Evolutionary conservation across 2,113 vertebrate genomes (phyloP), one percentile per base, ranked within the genome.

Genomic region (Chelonoidis abingdonii): DNA sequence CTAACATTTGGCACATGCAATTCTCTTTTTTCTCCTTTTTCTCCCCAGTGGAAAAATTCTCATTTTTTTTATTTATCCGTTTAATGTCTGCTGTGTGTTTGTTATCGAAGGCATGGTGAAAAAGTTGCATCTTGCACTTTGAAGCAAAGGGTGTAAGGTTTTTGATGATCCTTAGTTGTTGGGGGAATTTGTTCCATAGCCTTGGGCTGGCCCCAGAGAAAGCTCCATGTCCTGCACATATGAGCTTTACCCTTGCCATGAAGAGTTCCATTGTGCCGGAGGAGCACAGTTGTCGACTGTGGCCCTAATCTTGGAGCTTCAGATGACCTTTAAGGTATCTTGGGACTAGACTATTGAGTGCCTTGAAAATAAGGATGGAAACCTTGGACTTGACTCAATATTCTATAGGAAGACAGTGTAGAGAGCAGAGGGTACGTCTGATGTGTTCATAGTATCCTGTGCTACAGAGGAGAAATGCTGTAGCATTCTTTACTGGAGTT

Each of bases 401-500:
- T 44, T 76, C 72, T 44, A 47, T 14, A 3, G 41, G 72, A 76
- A 76, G 19, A 84, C 78, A 62, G 29, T 59, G 76, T 88, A 80
- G 62, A 6, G 53, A 52, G 81, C n/a, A 62, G 80, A 52, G 86
- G 53, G 53, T 49, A 59, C 62, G 62, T 50, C 57, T 80, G 52
- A 12, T 91, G 53, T 91, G 79, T 81, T 80, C 24, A 6, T 47
- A 56, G 4, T 56, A 84, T 82, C 4, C 49, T 49, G 49, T 53
- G 3, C 13, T 88, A 85, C 75, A 89, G 89, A 50, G 72, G 62
- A 90, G 50, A 38, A 84, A 52, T 57, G 38, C 62, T 88, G 83
- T 84, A 31, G 81, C 49, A 31, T 95, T 93, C 94, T 95, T 79
- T 91, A 14, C 78, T 25, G 19, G 53, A 87, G 83, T 84, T 94